A percentile compares a stretch with the other conserved stretches of the same genome.
Evolutionary conservation across 2,888 invertebrate genomes (phyloP).

Genomic region (Masnerella sp.): DNA sequence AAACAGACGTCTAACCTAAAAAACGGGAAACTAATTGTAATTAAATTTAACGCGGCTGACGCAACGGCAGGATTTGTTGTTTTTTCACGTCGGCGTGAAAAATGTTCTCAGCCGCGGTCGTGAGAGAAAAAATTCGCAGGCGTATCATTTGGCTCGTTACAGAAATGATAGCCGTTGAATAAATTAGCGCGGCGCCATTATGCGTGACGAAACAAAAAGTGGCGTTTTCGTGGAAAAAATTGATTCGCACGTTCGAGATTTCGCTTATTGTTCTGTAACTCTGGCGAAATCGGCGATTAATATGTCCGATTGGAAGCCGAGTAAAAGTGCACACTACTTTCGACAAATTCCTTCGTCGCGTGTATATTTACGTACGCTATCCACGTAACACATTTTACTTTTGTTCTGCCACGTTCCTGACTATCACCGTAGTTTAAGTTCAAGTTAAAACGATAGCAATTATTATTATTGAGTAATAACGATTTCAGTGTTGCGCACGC

Average conservation of each 20-base stretch:
- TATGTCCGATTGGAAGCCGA: constrained; percentile 55
- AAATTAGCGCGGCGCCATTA: constrained; percentile 36
- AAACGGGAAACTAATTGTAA: too few species aligned
- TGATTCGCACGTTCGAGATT: constrained; percentile 58
- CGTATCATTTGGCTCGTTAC: too few species aligned
- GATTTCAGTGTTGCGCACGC: constrained; percentile 7
- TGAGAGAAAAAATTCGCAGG: constrained; percentile 3
- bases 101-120: too few species aligned
- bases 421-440: constrained; percentile 15
- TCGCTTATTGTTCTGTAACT: constrained; percentile 53
- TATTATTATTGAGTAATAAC: constrained; percentile 26
- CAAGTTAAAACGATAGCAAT: constrained; percentile 30
- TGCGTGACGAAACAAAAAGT: constrained; percentile 39
- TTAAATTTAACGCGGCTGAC: too few species aligned
- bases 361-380: constrained; percentile 22
- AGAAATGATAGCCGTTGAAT: constrained; percentile 40
- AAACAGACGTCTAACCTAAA: too few species aligned
- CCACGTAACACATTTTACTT: constrained; percentile 50
- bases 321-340: constrained; percentile 57
- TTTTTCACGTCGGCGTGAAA: too few species aligned
- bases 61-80: too few species aligned
- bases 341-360: constrained; percentile 48
- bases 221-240: constrained; percentile 28
- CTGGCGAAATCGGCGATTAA: constrained; percentile 57
- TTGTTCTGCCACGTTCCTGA: constrained; percentile 25